phyloP scores from a whole-genome alignment of 2,113 vertebrate genomes.

The Neogobius melanostomus region DNA sequence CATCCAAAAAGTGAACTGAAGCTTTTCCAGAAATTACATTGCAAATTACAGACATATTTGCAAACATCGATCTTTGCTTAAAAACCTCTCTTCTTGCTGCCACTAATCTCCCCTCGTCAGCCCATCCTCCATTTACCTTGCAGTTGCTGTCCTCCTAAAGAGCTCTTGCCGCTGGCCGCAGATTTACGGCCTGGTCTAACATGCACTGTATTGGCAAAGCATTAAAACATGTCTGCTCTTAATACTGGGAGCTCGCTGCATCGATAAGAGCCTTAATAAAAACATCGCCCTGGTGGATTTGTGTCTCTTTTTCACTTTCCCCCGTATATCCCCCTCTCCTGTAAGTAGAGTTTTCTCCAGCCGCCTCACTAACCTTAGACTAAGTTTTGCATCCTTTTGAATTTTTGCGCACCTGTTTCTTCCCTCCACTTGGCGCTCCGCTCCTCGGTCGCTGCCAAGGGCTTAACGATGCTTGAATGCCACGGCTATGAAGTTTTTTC shows the following conservation, averaged over 20 bases:
- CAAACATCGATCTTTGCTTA: constrained; percentile 32
- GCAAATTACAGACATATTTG: constrained; percentile 27
- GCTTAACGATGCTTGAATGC: constrained; percentile 83
- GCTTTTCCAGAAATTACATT: neutral
- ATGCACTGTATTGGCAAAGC: constrained; percentile 80
- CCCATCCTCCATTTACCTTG: constrained; percentile 57
- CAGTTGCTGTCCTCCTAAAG: constrained; percentile 50
- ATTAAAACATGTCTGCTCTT: constrained; percentile 81
- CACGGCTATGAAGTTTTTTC: constrained; percentile 71
- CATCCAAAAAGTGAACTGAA: neutral
- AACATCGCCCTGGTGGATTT: constrained; percentile 75
- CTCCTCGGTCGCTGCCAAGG: constrained; percentile 66
- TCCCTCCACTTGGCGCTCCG: constrained; percentile 36
- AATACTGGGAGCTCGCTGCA: constrained; percentile 77
- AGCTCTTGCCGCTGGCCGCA: constrained; percentile 58
- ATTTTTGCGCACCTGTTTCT: constrained; percentile 25
- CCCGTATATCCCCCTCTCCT: constrained; percentile 31
- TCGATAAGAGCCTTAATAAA: constrained; percentile 83
- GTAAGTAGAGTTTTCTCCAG: constrained; percentile 46
- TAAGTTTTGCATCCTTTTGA: constrained; percentile 18
- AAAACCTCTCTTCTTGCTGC: constrained; percentile 40
- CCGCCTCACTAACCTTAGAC: constrained; percentile 33
- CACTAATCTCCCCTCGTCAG: constrained; percentile 57
- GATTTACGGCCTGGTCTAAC: constrained; percentile 75
- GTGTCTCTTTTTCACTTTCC: constrained; percentile 68